These are phyloP conservation scores for Caenorhabditis briggsae DNA, from an alignment of 1,140 invertebrate genomes.

Conservation along the genomic window DNA sequence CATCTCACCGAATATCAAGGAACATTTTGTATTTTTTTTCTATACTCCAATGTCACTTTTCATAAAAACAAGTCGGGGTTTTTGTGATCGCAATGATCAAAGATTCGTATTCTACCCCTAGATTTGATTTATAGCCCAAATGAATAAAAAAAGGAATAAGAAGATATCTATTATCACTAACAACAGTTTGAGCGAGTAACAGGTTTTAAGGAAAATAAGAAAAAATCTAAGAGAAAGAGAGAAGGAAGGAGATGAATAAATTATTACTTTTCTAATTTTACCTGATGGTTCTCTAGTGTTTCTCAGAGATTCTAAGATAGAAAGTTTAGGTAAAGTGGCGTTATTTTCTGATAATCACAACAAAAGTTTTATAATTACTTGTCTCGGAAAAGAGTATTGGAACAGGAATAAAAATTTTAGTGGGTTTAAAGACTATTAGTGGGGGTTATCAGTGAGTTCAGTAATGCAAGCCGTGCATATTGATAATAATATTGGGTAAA, in stretches of 20 bases:
- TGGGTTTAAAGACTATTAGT: conserved; percentile 25
- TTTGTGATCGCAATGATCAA: conserved; percentile 24
- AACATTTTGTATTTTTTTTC: not conserved
- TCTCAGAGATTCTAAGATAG: not conserved
- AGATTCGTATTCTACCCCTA: conserved; percentile 2
- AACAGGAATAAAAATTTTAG: conserved; percentile 16
- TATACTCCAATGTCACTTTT: too few species aligned
- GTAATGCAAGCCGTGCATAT: not conserved
- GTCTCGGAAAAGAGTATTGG: not conserved
- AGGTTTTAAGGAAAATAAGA: not conserved
- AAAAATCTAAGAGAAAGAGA: too few species aligned
- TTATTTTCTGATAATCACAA: not conserved
- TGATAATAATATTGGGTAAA: not conserved
- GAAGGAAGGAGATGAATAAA: not conserved
- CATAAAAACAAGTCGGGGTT: conserved; percentile 27
- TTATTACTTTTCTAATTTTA: not conserved
- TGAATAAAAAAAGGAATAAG: not conserved
- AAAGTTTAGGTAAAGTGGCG: not conserved
- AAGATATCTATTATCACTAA: not conserved
- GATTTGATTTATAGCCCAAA: conserved; percentile 25
- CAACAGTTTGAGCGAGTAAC: conserved; percentile 14
- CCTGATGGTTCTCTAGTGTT: not conserved
- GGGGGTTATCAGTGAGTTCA: conserved; percentile 3
- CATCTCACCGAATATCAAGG: not conserved
- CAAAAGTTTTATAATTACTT: not conserved